Percentiles rank a stretch among this genome's conserved stretches.
Evolutionary conservation across 2,113 vertebrate species (phyloP).

Genomic region (Echinops telfairi): DNA sequence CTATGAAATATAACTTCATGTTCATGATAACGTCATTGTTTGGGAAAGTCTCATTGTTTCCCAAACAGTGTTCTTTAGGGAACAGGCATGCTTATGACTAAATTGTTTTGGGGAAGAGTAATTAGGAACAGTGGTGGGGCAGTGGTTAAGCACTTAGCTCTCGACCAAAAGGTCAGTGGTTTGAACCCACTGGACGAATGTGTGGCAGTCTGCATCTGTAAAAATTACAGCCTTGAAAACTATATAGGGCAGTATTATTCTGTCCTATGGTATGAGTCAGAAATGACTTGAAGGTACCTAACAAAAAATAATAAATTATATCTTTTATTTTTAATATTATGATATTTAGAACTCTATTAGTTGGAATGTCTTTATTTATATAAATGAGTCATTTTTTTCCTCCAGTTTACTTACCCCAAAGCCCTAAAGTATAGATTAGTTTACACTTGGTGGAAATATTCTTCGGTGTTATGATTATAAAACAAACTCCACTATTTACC

Average conservation of each 20-base stretch:
- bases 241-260: not conserved
- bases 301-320: not conserved
- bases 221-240: not conserved
- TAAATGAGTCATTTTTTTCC: not conserved
- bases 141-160: not conserved
- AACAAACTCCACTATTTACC: not conserved
- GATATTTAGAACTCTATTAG: not conserved
- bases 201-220: not conserved
- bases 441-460: constrained; percentile 17
- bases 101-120: too few relatives aligned
- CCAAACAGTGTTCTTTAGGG: too few relatives aligned
- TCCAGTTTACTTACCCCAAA: not conserved
- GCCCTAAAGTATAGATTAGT: not conserved
- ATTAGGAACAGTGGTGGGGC: not conserved
- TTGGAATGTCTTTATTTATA: not conserved
- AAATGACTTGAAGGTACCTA: not conserved
- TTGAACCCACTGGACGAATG: not conserved
- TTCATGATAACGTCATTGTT: too few relatives aligned
- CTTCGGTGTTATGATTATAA: not conserved
- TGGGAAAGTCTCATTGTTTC: too few relatives aligned
- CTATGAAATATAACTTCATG: too few relatives aligned
- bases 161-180: not conserved
- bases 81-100: too few relatives aligned
- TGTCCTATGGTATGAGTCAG: not conserved
- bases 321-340: constrained; percentile 25